phyloP scores from a whole-genome alignment of 2,797 vertebrate species.

The Chaetophractus vellerosus region DNA sequence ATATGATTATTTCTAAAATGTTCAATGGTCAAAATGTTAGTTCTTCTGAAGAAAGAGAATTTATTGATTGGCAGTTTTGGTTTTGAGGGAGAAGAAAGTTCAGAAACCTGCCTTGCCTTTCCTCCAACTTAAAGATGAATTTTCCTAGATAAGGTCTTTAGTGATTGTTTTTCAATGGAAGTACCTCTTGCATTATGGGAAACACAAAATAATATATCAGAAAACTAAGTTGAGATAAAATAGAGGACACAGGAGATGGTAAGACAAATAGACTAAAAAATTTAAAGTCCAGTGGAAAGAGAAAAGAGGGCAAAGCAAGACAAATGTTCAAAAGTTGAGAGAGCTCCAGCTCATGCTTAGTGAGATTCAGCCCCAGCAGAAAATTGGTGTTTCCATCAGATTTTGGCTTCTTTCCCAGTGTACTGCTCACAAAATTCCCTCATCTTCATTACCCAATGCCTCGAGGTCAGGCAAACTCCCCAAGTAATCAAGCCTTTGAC shows the following conservation, averaged over 20 bases:
- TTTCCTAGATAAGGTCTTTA: not conserved
- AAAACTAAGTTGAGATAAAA: not conserved
- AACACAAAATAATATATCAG: not conserved
- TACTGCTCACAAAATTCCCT: slow-evolving; percentile 20
- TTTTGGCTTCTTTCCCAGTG: not conserved
- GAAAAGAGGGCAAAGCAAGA: not conserved
- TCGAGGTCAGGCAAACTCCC: not conserved
- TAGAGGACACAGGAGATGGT: not conserved
- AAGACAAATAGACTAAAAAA: not conserved
- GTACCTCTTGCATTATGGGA: not conserved
- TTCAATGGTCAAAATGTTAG: slow-evolving; percentile 30
- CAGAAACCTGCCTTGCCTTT: slow-evolving; percentile 44
- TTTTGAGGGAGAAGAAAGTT: slow-evolving; percentile 22
- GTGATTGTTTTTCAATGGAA: slow-evolving; percentile 21
- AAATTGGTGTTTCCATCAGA: not conserved
- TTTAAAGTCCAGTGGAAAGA: slow-evolving; percentile 18
- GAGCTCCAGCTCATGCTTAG: not conserved
- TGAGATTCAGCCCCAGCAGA: not conserved
- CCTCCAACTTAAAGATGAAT: slow-evolving; percentile 50
- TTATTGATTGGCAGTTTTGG: slow-evolving; percentile 38
- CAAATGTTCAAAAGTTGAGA: not conserved
- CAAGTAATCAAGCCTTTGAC: not conserved
- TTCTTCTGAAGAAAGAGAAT: not conserved
- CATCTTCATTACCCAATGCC: not conserved
- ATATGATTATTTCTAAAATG: slow-evolving; percentile 4